Conservation (phyloP, 1,140 invertebrate species). For the Probaryconus sp. region DNA sequence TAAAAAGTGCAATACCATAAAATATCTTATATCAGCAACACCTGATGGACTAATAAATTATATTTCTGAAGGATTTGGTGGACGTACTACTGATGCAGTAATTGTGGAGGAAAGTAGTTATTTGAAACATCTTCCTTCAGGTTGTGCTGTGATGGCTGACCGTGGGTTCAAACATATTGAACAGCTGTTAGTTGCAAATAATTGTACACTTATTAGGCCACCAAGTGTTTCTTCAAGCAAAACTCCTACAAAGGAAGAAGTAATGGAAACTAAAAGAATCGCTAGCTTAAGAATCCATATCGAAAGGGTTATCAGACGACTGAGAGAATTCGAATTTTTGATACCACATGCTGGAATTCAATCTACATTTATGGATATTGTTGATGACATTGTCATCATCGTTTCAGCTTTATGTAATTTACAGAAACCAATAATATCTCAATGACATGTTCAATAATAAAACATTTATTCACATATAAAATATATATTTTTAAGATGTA, state of each 20-base stretch:
- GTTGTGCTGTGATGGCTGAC: conserved; percentile 66
- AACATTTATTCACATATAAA: no score
- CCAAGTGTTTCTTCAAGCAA: conserved; percentile 43
- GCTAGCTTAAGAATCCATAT: conserved; percentile 70
- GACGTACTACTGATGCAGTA: conserved; percentile 66
- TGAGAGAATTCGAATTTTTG: conserved; percentile 66
- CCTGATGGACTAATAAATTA: conserved; percentile 74
- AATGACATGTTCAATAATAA: conserved; percentile 12
- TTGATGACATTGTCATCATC: conserved; percentile 57
- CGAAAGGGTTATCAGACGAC: conserved; percentile 67
- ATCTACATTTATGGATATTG: conserved; percentile 16
- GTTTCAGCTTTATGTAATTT: conserved; percentile 59
- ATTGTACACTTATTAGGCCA: conserved; percentile 28
- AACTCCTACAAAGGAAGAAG: conserved; percentile 55
- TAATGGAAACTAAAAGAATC: conserved; percentile 62
- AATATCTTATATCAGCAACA: conserved; percentile 75
- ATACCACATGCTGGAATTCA: conserved; percentile 55
- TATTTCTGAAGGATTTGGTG: conserved; percentile 72
- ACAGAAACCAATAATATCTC: conserved; percentile 47
- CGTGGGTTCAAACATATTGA: conserved; percentile 69
- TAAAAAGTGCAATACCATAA: conserved; percentile 76
- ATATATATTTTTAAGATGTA: no score
- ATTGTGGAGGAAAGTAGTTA: conserved; percentile 69
- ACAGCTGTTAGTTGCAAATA: conserved; percentile 43
- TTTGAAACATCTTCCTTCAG: conserved; percentile 56